A percentile compares a stretch with the other conserved stretches of the same genome.
phyloP scores from a whole-genome alignment of 2,888 invertebrate genomes.

The Drosophila imparisetae region DNA sequence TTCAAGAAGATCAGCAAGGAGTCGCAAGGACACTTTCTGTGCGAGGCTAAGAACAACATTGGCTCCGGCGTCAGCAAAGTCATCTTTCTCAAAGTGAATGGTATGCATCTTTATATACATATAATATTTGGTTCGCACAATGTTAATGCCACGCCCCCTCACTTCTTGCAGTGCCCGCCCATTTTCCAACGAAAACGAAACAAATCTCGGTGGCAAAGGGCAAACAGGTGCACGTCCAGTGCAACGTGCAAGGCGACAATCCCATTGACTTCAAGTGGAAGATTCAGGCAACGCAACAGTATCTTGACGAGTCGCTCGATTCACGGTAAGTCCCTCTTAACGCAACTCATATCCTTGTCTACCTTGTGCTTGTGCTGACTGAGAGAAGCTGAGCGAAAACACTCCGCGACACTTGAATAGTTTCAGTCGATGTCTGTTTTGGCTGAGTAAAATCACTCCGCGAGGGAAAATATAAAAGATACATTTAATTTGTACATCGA shows the following conservation, averaged over 20 bases:
- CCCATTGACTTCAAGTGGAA: conserved; percentile 95
- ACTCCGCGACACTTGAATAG: conserved; percentile 27
- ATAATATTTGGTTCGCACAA: background rate
- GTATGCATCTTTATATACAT: conserved; percentile 85
- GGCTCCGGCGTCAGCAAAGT: conserved; percentile 96
- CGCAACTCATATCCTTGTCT: background rate
- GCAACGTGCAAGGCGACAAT: conserved; percentile 94
- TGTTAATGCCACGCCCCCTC: background rate
- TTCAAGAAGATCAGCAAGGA: conserved; percentile 93
- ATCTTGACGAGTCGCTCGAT: conserved; percentile 89
- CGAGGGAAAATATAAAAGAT: background rate
- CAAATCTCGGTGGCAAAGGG: conserved; percentile 93
- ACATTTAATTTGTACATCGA: background rate
- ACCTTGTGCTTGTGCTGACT: background rate
- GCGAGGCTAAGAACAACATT: conserved; percentile 96
- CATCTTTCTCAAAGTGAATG: conserved; percentile 94
- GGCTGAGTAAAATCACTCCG: conserved; percentile 13
- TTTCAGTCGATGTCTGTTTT: background rate
- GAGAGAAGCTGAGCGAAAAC: conserved; percentile 6
- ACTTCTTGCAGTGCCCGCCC: conserved; percentile 89
- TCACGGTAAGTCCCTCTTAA: conserved; percentile 86
- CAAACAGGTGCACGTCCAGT: conserved; percentile 93
- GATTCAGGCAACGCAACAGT: conserved; percentile 88
- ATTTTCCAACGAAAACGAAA: conserved; percentile 92
- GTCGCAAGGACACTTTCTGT: conserved; percentile 95